Evolutionary conservation across 2,797 vertebrate species (phyloP).

Genomic region (Lophotriccus pileatus): DNA sequence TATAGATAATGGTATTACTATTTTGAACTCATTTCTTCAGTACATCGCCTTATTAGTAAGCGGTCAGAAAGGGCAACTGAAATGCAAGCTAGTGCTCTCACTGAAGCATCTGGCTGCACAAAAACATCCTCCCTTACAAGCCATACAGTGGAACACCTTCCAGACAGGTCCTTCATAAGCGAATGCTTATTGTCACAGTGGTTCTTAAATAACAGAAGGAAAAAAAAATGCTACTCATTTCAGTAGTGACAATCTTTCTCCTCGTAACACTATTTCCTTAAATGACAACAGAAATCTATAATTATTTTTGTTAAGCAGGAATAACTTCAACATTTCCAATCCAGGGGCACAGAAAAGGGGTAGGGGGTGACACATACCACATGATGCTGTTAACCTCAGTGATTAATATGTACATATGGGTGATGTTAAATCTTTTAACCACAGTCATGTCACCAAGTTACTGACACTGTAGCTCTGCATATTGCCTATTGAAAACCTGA

Average conservation of each 20-base stretch:
- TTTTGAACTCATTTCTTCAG: background rate
- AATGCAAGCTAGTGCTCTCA: background rate
- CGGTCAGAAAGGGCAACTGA: background rate
- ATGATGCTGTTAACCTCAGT: background rate
- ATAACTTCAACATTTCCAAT: background rate
- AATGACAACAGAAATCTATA: background rate
- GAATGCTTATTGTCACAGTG: background rate
- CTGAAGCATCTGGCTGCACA: background rate
- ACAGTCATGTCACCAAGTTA: background rate
- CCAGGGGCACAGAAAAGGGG: background rate
- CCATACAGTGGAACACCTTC: background rate
- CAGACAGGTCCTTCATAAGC: background rate
- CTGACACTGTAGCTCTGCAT: background rate
- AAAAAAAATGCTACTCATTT: background rate
- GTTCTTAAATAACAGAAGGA: background rate
- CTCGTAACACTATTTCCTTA: background rate
- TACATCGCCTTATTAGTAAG: background rate
- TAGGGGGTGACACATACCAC: background rate
- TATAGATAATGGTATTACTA: background rate
- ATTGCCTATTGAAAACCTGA: background rate
- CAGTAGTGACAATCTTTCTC: background rate
- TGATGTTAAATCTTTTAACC: background rate
- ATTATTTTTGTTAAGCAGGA: background rate
- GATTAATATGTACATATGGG: accelerated
- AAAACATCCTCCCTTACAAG: background rate